Evolutionary conservation across 2,888 invertebrate species (phyloP).

Genomic region (Scrobipalpa costella): DNA sequence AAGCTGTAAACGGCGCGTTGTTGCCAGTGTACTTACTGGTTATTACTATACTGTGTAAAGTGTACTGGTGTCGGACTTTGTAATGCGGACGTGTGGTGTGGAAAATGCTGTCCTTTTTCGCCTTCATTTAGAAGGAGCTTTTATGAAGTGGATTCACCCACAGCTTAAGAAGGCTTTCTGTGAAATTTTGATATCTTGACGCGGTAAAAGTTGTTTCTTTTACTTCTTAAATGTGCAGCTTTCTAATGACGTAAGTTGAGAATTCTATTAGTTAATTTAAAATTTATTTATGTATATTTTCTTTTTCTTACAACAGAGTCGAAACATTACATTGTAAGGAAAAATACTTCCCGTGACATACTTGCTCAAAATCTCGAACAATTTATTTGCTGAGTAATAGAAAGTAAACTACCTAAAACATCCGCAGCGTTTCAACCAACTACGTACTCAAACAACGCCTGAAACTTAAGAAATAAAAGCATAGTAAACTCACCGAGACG

Average conservation of each 20-base stretch:
- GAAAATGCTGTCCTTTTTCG: not conserved
- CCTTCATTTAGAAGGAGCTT: not conserved
- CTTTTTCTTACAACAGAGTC: not conserved
- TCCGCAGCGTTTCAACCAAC: conserved; percentile 17
- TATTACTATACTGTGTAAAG: conserved; percentile 11
- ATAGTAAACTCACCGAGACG: conserved; percentile 27
- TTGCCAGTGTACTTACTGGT: conserved; percentile 10
- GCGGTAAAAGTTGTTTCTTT: not conserved
- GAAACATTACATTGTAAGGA: no score
- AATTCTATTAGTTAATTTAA: no score
- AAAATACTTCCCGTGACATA: no score
- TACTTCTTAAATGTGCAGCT: no score
- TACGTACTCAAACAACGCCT: conserved; percentile 24
- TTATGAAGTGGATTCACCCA: not conserved
- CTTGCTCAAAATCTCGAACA: not conserved
- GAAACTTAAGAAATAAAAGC: conserved; percentile 27
- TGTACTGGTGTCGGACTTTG: conserved; percentile 7
- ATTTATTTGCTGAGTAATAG: conserved; percentile 15
- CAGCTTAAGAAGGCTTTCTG: no score
- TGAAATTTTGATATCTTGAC: not conserved
- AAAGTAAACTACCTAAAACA: conserved; percentile 13
- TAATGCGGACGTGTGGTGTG: not conserved
- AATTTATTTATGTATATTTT: not conserved
- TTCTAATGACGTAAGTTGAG: no score
- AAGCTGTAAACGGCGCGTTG: conserved; percentile 8